Conservation (phyloP, 37 sponge, comb jelly and placozoan genomes). For the Diacarnus erythraeanus region DNA sequence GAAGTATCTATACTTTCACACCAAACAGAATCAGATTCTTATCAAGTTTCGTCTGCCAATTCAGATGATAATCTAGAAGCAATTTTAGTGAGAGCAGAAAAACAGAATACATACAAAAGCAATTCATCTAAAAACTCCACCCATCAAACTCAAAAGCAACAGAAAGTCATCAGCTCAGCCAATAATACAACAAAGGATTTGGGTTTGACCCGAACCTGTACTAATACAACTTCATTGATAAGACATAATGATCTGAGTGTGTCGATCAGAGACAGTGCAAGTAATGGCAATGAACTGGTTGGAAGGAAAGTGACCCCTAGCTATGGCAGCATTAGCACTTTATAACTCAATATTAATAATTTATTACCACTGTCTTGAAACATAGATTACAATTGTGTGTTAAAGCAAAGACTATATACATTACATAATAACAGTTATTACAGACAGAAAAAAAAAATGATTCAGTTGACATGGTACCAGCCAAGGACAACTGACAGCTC, state of each 20-base stretch:
- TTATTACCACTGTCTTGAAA: too few species aligned
- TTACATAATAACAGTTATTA: too few species aligned
- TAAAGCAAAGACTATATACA: too few species aligned
- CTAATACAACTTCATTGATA: neutral
- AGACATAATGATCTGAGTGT: neutral
- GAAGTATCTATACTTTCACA: neutral
- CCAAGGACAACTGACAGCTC: too few species aligned
- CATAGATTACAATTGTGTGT: too few species aligned
- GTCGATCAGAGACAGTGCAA: neutral
- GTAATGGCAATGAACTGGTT: neutral
- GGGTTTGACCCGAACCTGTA: too few species aligned
- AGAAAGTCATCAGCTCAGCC: neutral
- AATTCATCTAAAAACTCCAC: too few species aligned
- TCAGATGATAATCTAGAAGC: neutral
- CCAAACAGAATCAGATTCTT: neutral
- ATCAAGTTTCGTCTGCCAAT: neutral
- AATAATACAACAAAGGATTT: neutral
- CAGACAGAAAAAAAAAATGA: too few species aligned
- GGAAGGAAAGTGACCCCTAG: too few species aligned
- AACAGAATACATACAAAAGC: neutral
- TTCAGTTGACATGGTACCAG: too few species aligned
- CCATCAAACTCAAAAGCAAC: neutral
- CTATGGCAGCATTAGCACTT: too few species aligned
- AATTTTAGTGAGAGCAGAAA: neutral
- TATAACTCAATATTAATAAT: too few species aligned